phyloP scores from a whole-genome alignment of 2,113 vertebrate species.

The Lampris incognitus region DNA sequence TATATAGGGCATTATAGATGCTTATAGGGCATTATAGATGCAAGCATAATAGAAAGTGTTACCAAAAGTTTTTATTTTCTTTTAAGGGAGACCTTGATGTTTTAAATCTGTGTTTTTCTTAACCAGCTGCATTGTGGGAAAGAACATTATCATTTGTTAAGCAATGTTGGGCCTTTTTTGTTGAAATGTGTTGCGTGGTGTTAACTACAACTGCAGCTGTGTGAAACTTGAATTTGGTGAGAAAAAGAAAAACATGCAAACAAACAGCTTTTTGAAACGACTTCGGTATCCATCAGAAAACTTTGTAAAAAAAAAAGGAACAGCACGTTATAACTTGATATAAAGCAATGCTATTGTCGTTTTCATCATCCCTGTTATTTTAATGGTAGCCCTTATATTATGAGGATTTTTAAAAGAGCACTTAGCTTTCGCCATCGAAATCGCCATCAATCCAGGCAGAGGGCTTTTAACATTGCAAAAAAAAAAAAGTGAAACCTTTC shows the following conservation, averaged over 20 bases:
- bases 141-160: not conserved
- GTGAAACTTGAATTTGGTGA: too few species aligned
- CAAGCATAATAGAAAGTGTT: too few species aligned
- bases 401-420: too few species aligned
- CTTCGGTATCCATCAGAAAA: too few species aligned
- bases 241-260: not conserved
- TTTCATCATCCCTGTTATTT: too few species aligned
- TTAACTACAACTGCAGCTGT: too few species aligned
- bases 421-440: not conserved
- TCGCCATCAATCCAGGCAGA: not conserved
- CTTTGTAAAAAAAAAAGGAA: not conserved
- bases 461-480: not conserved
- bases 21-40: too few species aligned
- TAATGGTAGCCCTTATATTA: too few species aligned
- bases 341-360: not conserved
- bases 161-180: too few species aligned
- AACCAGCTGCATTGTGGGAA: not conserved
- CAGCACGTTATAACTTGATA: not conserved
- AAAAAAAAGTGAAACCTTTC: not conserved
- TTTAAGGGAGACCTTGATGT: conserved; percentile 9
- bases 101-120: conserved; percentile 4
- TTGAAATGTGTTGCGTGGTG: too few species aligned
- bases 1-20: too few species aligned
- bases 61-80: not conserved
- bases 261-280: not conserved